Evolutionary conservation across 2,113 vertebrate genomes (phyloP).

Genomic region (Dunckerocampus dactyliophorus): DNA sequence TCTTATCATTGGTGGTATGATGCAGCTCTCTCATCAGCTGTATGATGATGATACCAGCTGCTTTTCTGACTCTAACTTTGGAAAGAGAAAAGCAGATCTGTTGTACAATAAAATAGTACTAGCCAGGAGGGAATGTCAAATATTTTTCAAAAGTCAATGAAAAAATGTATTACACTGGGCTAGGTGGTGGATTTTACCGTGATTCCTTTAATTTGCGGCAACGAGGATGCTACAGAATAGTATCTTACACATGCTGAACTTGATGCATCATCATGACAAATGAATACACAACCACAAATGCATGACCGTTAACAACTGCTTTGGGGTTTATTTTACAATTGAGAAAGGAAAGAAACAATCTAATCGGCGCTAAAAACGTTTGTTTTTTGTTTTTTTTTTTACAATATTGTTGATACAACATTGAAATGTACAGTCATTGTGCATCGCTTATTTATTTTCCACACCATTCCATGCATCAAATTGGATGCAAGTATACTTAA

Average conservation of each 20-base stretch:
- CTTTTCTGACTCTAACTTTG: slow-evolving; percentile 22
- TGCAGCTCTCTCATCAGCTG: slow-evolving; percentile 58
- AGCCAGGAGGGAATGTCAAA: slow-evolving; percentile 7
- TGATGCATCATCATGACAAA: slow-evolving; percentile 40
- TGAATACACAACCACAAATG: slow-evolving; percentile 72
- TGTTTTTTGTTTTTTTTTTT: slow-evolving; percentile 66
- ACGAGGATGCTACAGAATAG: slow-evolving; percentile 23
- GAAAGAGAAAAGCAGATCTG: slow-evolving; percentile 28
- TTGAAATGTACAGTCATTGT: slow-evolving; percentile 98
- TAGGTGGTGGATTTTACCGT: slow-evolving; percentile 19
- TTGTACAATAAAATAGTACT: slow-evolving; percentile 11
- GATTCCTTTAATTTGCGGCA: slow-evolving; percentile 40
- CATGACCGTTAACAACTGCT: slow-evolving; percentile 90
- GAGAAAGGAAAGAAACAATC: slow-evolving; percentile 86
- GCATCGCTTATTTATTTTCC: slow-evolving; percentile 91
- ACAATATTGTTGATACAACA: slow-evolving; percentile 97
- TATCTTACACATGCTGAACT: slow-evolving; percentile 22
- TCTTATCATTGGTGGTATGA: slow-evolving; percentile 54
- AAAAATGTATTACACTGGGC: slow-evolving; percentile 26
- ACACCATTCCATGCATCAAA: slow-evolving; percentile 93
- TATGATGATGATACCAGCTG: slow-evolving; percentile 43
- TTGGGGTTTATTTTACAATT: slow-evolving; percentile 99
- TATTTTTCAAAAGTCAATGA: slow-evolving; percentile 3
- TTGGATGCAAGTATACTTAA: slow-evolving; percentile 93
- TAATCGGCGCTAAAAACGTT: slow-evolving; percentile 81